Conservation (phyloP, 2,113 vertebrate species). For the Hirundichthys speculiger region DNA sequence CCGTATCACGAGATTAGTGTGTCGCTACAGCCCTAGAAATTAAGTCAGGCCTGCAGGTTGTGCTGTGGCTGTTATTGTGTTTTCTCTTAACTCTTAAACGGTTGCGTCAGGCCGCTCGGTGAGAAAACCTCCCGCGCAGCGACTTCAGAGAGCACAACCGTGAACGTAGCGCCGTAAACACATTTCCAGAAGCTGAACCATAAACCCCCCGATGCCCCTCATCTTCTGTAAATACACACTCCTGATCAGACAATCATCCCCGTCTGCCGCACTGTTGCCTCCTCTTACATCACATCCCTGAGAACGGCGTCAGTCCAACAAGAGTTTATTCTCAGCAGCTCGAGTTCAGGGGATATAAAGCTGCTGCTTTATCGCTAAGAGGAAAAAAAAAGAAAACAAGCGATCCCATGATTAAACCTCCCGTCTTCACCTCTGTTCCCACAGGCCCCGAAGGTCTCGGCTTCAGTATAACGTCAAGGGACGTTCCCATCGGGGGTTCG, state of each 20-base stretch:
- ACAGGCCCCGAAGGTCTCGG: conserved; percentile 95
- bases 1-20: no score
- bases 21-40: no score
- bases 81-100: no score
- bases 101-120: no score
- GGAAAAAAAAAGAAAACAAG: conserved; percentile 16
- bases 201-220: no score
- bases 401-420: background rate
- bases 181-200: no score
- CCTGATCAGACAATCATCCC: conserved; percentile 12
- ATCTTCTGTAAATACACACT: no score
- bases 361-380: background rate
- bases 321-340: background rate
- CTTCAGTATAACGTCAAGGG: conserved; percentile 96
- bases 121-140: no score
- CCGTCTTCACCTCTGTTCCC: background rate
- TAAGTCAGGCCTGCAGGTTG: no score
- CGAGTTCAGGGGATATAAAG: background rate
- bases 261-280: background rate
- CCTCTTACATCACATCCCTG: conserved; percentile 16
- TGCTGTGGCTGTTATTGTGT: no score
- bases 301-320: background rate
- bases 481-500: conserved; percentile 93
- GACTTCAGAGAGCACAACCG: no score
- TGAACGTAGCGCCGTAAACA: no score